A percentile compares a stretch with the other conserved stretches of the same genome.
phyloP scores from a whole-genome alignment of 2,113 vertebrate species.

The Macrotis lagotis region DNA sequence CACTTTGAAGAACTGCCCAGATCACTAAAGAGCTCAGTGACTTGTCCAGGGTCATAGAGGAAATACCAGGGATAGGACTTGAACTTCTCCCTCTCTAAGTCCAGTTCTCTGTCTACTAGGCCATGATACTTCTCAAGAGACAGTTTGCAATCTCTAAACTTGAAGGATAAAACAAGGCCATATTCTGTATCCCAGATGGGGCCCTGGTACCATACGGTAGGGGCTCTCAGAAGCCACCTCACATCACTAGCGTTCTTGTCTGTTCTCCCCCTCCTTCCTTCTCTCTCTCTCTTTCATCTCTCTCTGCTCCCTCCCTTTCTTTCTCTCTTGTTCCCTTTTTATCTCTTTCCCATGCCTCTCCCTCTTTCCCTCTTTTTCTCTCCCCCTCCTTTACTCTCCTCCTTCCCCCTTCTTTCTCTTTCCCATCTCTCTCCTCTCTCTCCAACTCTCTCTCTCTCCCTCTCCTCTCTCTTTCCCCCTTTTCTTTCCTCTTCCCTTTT shows the following conservation, averaged over 20 bases:
- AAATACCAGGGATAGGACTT: not conserved
- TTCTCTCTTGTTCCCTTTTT: no score
- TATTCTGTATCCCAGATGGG: not conserved
- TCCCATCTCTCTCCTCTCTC: no score
- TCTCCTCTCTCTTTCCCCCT: no score
- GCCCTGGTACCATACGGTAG: not conserved
- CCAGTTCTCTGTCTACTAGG: not conserved
- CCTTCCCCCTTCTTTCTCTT: no score
- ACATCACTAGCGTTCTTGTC: not conserved
- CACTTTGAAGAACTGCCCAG: not conserved
- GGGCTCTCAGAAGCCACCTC: not conserved
- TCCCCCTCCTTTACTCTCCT: not conserved
- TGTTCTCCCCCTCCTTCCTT: not conserved
- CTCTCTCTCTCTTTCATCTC: no score
- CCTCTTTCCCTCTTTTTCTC: not conserved
- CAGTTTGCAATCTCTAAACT: not conserved
- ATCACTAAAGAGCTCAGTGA: not conserved
- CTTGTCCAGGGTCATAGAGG: not conserved
- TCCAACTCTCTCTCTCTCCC: not conserved
- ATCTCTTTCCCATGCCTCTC: fast-evolving
- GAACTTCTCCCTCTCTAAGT: not conserved
- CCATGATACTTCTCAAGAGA: not conserved
- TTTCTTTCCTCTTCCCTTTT: no score
- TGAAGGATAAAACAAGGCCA: not conserved
- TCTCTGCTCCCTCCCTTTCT: no score